These are phyloP conservation scores for Myoxocephalus aenaeus DNA, from an alignment of 2,797 vertebrate species.

Conservation along the genomic window DNA sequence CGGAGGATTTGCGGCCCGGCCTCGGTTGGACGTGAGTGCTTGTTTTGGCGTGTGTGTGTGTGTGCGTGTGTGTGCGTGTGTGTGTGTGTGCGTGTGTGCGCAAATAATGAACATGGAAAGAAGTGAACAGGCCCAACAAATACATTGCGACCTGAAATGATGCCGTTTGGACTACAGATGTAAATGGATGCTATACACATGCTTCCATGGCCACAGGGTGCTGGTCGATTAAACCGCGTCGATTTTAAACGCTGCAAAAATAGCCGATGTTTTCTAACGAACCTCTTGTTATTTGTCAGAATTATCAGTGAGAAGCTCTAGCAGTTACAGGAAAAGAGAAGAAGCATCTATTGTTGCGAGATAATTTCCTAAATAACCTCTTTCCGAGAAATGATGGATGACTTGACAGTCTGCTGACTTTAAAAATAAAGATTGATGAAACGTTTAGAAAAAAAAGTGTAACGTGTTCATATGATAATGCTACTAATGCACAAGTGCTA, in stretches of 20 bases:
- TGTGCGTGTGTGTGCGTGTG: constrained; percentile 34
- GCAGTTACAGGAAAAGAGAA: background rate
- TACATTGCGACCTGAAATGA: background rate
- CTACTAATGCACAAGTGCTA: background rate
- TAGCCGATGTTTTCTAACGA: background rate
- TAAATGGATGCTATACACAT: background rate
- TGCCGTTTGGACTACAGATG: background rate
- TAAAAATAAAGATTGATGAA: background rate
- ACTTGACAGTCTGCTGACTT: background rate
- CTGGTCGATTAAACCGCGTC: background rate
- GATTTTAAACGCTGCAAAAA: background rate
- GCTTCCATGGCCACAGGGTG: background rate
- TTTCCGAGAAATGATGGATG: background rate
- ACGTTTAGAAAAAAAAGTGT: background rate
- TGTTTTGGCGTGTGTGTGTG: constrained; percentile 37
- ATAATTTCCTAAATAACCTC: background rate
- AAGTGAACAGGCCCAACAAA: constrained; percentile 9
- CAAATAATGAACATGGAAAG: constrained; percentile 13
- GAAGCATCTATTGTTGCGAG: background rate
- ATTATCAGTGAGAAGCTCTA: background rate
- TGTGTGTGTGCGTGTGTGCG: constrained; percentile 33
- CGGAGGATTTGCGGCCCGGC: constrained; percentile 59
- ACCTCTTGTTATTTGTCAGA: background rate
- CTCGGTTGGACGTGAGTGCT: constrained; percentile 78
- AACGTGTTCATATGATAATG: background rate